These are phyloP conservation scores for Hemicordylus capensis DNA, from an alignment of 2,113 vertebrate genomes.

Conservation along the genomic window DNA sequence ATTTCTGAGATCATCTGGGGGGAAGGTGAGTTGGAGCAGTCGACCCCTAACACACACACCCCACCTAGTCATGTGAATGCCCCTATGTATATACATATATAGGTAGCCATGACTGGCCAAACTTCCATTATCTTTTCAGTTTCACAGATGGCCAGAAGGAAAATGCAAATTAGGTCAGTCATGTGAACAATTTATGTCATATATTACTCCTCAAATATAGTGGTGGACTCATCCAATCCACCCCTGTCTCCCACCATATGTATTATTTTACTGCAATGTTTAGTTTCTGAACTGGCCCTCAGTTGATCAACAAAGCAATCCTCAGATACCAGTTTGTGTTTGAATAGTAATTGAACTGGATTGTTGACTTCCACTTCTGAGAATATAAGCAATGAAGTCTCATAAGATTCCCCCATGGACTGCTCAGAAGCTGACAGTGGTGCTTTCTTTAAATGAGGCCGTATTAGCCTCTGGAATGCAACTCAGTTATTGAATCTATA, in stretches of 20 bases:
- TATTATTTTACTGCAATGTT: background rate
- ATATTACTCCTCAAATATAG: background rate
- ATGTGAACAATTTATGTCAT: background rate
- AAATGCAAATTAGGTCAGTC: background rate
- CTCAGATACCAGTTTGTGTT: constrained; percentile 4
- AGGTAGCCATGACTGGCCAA: background rate
- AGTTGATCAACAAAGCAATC: background rate
- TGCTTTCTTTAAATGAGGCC: background rate
- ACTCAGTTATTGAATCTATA: background rate
- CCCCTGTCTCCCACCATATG: background rate
- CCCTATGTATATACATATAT: background rate
- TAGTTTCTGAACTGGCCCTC: background rate
- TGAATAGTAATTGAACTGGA: background rate
- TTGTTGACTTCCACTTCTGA: constrained; percentile 1
- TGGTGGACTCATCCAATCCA: background rate
- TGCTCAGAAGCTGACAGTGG: background rate
- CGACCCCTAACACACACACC: too few relatives aligned
- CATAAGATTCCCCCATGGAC: background rate
- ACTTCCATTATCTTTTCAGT: background rate
- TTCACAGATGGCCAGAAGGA: background rate
- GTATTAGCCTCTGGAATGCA: background rate
- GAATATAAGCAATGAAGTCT: background rate
- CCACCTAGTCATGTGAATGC: too few relatives aligned
- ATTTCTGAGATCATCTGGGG: too few relatives aligned
- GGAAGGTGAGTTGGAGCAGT: too few relatives aligned